Percentiles rank a stretch among this genome's conserved stretches.
Evolutionary conservation across 2,113 vertebrate species (phyloP).

Genomic region (Etheostoma cragini): DNA sequence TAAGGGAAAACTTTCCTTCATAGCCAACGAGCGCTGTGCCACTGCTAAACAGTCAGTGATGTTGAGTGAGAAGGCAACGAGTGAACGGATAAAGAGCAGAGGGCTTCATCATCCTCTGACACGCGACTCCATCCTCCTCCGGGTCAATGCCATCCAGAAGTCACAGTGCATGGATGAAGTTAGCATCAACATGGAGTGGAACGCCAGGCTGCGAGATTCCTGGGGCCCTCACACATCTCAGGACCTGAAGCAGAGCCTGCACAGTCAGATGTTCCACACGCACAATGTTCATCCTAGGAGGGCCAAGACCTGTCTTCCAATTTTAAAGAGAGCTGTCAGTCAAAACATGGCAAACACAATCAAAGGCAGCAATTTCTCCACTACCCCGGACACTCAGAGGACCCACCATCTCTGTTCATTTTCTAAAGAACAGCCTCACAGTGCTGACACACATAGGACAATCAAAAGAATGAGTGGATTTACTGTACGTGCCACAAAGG

Average conservation of each 20-base stretch:
- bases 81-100: slow-evolving; percentile 60
- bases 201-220: slow-evolving; percentile 63
- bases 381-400: slow-evolving; percentile 63
- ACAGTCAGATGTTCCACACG: background rate
- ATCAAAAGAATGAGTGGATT: background rate
- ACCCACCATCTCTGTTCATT: background rate
- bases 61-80: slow-evolving; percentile 56
- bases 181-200: slow-evolving; percentile 63
- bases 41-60: slow-evolving; percentile 13
- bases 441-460: background rate
- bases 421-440: background rate
- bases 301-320: slow-evolving; percentile 62
- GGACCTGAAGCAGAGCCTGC: slow-evolving; percentile 6
- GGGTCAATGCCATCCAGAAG: slow-evolving; percentile 72
- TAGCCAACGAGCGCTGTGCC: slow-evolving; percentile 11
- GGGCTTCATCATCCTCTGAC: slow-evolving; percentile 51
- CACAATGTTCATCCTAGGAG: background rate
- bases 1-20: background rate
- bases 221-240: slow-evolving; percentile 57
- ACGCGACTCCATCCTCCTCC: slow-evolving; percentile 78
- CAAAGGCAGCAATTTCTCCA: slow-evolving; percentile 53
- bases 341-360: slow-evolving; percentile 74
- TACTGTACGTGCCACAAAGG: slow-evolving; percentile 42
- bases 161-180: slow-evolving; percentile 22
- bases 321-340: slow-evolving; percentile 68